phyloP scores from a whole-genome alignment of 2,797 vertebrate species.

The Phrynocephalus guinanensis region DNA sequence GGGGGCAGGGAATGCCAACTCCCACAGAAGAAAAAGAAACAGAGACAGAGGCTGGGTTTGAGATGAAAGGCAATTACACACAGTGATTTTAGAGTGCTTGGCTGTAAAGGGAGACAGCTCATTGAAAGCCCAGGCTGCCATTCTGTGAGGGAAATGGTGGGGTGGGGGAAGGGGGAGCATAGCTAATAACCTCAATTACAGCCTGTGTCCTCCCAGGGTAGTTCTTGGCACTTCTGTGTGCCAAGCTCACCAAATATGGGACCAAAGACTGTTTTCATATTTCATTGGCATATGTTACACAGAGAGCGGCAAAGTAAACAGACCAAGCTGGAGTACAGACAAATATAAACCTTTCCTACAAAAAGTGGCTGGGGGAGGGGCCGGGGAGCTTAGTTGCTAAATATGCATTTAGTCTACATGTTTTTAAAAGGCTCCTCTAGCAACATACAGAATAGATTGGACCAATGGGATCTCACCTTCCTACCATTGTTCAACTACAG shows the following conservation, averaged over 20 bases:
- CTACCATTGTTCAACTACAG: background rate
- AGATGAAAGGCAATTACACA: fast-evolving
- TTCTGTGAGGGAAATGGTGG: background rate
- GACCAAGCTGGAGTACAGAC: background rate
- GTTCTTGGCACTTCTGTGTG: constrained; percentile 62
- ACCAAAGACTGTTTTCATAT: constrained; percentile 59
- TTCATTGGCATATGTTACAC: constrained; percentile 5
- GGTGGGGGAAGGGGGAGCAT: constrained; percentile 43
- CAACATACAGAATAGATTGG: background rate
- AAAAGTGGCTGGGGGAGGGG: background rate
- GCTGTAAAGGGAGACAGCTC: constrained; percentile 30
- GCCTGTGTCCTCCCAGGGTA: constrained; percentile 52
- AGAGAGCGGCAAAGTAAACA: constrained; percentile 10
- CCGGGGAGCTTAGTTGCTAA: background rate
- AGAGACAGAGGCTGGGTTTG: background rate
- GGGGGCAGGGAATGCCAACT: constrained; percentile 57
- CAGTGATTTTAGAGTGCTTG: background rate
- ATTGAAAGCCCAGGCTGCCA: constrained; percentile 50
- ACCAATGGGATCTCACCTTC: background rate
- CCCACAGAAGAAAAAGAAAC: constrained; percentile 14
- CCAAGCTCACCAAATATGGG: constrained; percentile 38
- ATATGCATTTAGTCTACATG: background rate
- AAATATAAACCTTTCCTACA: constrained; percentile 24
- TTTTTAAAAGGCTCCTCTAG: background rate
- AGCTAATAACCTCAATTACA: constrained; percentile 76